Evolutionary conservation across 2,797 vertebrate species (phyloP), one percentile per base, ranked within the genome.

Genomic region (Kryptopterus vitreolus): DNA sequence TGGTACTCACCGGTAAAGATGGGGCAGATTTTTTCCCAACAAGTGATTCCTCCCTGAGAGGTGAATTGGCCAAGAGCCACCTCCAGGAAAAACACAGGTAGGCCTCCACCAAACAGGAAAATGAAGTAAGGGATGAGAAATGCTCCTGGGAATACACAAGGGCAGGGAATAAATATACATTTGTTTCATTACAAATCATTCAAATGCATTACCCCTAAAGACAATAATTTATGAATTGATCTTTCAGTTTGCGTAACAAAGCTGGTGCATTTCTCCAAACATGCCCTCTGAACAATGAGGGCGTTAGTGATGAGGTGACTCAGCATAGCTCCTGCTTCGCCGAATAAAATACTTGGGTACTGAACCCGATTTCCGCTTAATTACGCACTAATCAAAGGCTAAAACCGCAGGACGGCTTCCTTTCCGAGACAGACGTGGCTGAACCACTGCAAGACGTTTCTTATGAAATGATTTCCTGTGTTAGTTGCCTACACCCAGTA

Each of bases 91-190:
- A 99, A 99, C 87, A 99, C 96, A 0, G 98, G 98, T 90, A 99
- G 93, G 88, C 98, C 98, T 78, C 98, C 96, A 53, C 97, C 97
- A 82, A 99, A 98, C 94, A 99, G 94, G 93, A 99, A 99, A 88
- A 99, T 98, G 92, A 97, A 96, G 93, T 99, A 99, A 72, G 98
- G 98, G 92, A 99, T 98, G 92, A 99, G 96, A 92, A 99, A 99
- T 31, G 97, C 98, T 95, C 98, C 98, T 99, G 58, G 18, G 43
- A 2, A 33, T 43, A 35, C 63, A 62, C 15, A 63, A 53, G n/a
- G n/a, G 38, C 15, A 38, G 26, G 58, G 62, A 13, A 62, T 15
- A 35, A 15, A 20, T 24, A 58, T 50, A 65, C 46, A 73, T 48
- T 24, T 3, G 29, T 29, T 73, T 71, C 58, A 75, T 79, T 70